phyloP scores from a whole-genome alignment of 2,797 vertebrate genomes.

The Staurois parvus region DNA sequence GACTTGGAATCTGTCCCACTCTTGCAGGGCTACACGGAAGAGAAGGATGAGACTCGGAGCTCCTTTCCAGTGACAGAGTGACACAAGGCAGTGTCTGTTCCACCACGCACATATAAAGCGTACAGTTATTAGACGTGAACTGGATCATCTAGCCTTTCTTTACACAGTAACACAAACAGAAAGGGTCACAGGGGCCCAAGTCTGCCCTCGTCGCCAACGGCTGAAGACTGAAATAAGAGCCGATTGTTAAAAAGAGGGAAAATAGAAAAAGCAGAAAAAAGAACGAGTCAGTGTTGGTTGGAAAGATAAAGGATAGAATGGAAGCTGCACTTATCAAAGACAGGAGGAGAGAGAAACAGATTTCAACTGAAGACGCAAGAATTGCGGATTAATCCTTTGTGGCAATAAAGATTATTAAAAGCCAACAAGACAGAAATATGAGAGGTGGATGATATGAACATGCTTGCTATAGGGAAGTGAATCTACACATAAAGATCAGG shows the following conservation, averaged over 20 bases:
- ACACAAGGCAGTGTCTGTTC: background rate
- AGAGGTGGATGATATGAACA: no score
- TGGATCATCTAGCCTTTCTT: background rate
- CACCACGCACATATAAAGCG: background rate
- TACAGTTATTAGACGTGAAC: background rate
- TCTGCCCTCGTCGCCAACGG: background rate
- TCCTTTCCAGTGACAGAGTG: background rate
- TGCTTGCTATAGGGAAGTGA: no score
- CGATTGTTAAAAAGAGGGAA: background rate
- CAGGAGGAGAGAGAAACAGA: background rate
- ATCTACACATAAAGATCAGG: no score
- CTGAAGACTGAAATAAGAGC: background rate
- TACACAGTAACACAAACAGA: slow-evolving; percentile 5
- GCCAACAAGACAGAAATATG: background rate
- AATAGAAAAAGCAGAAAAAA: background rate
- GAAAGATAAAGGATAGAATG: background rate
- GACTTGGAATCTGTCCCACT: background rate
- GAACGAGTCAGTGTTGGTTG: no score
- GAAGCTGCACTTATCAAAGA: background rate
- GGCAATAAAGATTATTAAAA: background rate
- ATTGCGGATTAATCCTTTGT: no score
- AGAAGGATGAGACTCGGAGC: background rate
- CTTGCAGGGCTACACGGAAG: background rate
- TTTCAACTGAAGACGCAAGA: background rate
- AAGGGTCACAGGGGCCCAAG: background rate